Conservation (phyloP, 2,888 invertebrate genomes). For the Phragmatobia fuliginosa region DNA sequence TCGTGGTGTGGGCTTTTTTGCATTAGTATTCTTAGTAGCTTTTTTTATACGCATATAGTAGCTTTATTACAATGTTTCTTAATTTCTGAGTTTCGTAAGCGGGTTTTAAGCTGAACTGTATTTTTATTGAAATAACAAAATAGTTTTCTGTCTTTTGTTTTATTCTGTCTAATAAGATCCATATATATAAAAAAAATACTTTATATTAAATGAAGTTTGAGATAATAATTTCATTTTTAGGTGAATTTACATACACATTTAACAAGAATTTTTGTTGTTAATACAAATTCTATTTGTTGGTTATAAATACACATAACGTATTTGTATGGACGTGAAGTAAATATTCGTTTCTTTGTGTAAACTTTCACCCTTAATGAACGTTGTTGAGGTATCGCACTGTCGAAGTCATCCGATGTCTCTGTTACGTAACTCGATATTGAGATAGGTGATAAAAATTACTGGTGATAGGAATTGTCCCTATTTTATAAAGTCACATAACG, state of each 20-base stretch:
- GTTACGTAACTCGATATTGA: conserved; percentile 48
- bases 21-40: no score
- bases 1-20: no score
- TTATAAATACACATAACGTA: conserved; percentile 33
- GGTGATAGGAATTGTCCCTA: background rate
- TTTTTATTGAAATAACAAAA: no score
- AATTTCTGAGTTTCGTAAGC: no score
- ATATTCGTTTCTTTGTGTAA: conserved; percentile 63
- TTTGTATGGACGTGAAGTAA: conserved; percentile 50
- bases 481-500: background rate
- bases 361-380: conserved; percentile 68
- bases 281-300: conserved; percentile 28
- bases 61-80: no score
- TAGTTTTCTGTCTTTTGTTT: background rate
- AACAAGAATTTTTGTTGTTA: no score
- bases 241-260: conserved; percentile 3
- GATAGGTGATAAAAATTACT: conserved; percentile 25
- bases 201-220: background rate
- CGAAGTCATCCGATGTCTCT: conserved; percentile 48
- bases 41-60: no score
- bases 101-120: no score
- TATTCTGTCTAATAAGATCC: background rate
- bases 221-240: background rate
- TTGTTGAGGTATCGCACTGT: conserved; percentile 56
- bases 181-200: background rate